These are phyloP conservation scores for Drosophila burlai DNA, from an alignment of 1,140 invertebrate genomes.

Conservation along the genomic window DNA sequence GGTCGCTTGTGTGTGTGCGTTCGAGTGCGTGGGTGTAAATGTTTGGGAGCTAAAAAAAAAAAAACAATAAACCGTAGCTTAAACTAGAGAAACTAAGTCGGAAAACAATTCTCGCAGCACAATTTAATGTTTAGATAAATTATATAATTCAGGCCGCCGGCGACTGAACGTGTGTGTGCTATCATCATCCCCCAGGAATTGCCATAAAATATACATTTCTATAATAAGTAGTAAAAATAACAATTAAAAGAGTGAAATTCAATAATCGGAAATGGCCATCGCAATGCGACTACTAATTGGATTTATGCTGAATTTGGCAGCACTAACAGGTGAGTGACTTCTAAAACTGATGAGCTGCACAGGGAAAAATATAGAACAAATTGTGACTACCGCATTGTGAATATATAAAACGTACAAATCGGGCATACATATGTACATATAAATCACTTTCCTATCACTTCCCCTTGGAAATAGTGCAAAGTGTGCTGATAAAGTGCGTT, in stretches of 20 bases:
- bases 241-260: conserved; percentile 2
- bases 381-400: background rate
- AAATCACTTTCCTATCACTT: background rate
- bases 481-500: too few species aligned
- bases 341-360: conserved; percentile 6
- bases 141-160: conserved; percentile 41
- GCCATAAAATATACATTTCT: conserved; percentile 11
- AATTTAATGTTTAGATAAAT: conserved; percentile 49
- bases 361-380: background rate
- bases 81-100: conserved; percentile 33
- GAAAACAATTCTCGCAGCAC: conserved; percentile 35
- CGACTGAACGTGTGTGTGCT: background rate
- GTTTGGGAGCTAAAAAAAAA: background rate
- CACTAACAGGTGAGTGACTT: conserved; percentile 70
- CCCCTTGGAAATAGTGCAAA: too few species aligned
- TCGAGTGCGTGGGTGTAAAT: background rate
- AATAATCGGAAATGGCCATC: conserved; percentile 9
- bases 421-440: background rate
- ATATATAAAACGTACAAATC: too few species aligned
- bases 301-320: conserved; percentile 76
- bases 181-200: conserved; percentile 19
- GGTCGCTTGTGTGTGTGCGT: conserved; percentile 37
- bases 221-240: conserved; percentile 32
- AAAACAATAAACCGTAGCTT: conserved; percentile 12
- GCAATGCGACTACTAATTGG: conserved; percentile 69